phyloP scores from a whole-genome alignment of 2,113 vertebrate genomes.

The Ellobius talpinus region DNA sequence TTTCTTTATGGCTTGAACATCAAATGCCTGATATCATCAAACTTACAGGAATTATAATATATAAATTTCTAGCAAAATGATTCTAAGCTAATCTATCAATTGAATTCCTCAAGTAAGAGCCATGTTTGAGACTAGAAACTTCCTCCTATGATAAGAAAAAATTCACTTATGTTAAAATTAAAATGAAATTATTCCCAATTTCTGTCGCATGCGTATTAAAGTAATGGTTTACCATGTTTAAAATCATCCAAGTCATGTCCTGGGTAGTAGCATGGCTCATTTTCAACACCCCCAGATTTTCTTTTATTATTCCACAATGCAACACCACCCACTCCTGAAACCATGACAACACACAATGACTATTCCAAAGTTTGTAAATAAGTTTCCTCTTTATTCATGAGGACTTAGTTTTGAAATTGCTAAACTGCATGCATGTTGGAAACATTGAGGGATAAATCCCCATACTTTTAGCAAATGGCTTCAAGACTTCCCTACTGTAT shows the following conservation, averaged over 20 bases:
- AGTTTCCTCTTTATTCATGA: not conserved
- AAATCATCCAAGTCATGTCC: not conserved
- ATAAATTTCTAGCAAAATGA: not conserved
- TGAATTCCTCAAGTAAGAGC: not conserved
- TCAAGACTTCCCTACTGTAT: not conserved
- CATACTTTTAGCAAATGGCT: not conserved
- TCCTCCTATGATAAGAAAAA: not conserved
- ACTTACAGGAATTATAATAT: not conserved
- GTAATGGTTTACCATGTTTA: not conserved
- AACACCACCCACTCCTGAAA: not conserved
- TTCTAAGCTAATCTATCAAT: not conserved
- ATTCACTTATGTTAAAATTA: not conserved
- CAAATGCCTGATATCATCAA: not conserved
- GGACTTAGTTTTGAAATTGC: not conserved
- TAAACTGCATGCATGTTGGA: not conserved
- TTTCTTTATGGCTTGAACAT: not conserved
- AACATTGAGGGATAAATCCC: not conserved
- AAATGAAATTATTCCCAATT: not conserved
- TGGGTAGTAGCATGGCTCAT: not conserved
- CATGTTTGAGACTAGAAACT: not conserved
- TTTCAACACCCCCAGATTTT: not conserved
- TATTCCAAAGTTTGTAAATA: not conserved
- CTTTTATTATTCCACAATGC: not conserved
- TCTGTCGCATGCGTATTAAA: not conserved
- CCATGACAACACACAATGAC: not conserved